These are phyloP conservation scores for Crambe crambe DNA, from an alignment of 37 sponge, comb jelly and placozoan species.

Conservation along the genomic window DNA sequence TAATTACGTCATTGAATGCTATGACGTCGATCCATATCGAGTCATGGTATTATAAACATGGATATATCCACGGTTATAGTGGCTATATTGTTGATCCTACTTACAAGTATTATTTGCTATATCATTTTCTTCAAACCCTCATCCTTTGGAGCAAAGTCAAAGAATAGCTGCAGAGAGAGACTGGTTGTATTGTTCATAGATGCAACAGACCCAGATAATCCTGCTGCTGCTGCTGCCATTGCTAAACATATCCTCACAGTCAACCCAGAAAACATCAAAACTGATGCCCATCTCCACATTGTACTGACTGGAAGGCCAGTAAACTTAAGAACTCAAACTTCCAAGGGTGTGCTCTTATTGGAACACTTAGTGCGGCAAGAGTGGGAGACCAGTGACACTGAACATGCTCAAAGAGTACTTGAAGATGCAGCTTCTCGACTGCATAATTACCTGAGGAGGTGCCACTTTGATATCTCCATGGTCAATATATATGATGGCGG, in stretches of 20 bases:
- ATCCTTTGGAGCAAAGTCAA: too few species aligned
- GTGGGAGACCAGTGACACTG: constrained; percentile 9
- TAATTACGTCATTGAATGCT: too few species aligned
- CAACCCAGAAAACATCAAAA: neutral
- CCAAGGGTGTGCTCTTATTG: neutral
- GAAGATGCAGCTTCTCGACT: constrained; percentile 40
- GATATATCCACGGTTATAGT: too few species aligned
- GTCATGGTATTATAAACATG: too few species aligned
- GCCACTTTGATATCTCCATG: neutral
- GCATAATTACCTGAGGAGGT: constrained; percentile 12
- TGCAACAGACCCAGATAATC: constrained; percentile 53
- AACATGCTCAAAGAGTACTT: constrained; percentile 19
- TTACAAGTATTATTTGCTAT: neutral
- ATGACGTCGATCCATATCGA: too few species aligned
- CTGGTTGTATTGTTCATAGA: constrained; percentile 35
- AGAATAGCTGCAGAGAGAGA: too few species aligned
- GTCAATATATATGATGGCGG: constrained; percentile 47
- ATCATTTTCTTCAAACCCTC: neutral
- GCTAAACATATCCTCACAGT: constrained; percentile 14
- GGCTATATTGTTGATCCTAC: too few species aligned
- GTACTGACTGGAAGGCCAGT: constrained; percentile 51
- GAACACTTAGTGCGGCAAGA: constrained; percentile 12
- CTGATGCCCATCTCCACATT: constrained; percentile 22
- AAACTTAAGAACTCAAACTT: constrained; percentile 9
- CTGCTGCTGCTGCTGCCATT: constrained; percentile 34